Conservation (phyloP, 2,797 vertebrate genomes). For the Pogoniulus pusillus region DNA sequence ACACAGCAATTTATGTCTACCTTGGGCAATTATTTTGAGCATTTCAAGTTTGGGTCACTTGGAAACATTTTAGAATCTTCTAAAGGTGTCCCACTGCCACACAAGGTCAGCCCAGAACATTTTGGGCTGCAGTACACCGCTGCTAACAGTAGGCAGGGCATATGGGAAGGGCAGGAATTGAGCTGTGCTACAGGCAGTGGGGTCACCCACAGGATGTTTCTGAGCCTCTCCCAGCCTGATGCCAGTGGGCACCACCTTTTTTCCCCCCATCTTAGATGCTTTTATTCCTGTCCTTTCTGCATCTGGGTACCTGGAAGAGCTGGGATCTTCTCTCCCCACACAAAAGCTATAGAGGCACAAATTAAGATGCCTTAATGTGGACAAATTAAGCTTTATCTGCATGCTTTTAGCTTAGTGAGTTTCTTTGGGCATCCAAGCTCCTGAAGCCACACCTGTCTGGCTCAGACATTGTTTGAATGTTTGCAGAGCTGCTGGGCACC, state of each 20-base stretch:
- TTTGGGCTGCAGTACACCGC: background rate
- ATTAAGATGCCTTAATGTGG: background rate
- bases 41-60: background rate
- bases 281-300: background rate
- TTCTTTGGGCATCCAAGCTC: background rate
- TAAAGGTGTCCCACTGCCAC: background rate
- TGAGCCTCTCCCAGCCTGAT: background rate
- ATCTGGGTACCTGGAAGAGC: background rate
- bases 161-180: background rate
- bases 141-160: fast-evolving
- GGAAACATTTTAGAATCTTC: background rate
- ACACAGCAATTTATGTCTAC: background rate
- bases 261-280: background rate
- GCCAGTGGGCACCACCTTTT: background rate
- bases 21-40: background rate
- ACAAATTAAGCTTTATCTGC: fast-evolving
- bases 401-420: background rate
- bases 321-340: background rate
- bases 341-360: background rate
- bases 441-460: constrained; percentile 3
- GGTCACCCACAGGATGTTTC: background rate
- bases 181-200: background rate
- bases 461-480: background rate
- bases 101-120: background rate
- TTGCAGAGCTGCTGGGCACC: constrained; percentile 26